These are phyloP conservation scores for Drosophila anomalata DNA, from an alignment of 2,888 invertebrate genomes.

Conservation along the genomic window DNA sequence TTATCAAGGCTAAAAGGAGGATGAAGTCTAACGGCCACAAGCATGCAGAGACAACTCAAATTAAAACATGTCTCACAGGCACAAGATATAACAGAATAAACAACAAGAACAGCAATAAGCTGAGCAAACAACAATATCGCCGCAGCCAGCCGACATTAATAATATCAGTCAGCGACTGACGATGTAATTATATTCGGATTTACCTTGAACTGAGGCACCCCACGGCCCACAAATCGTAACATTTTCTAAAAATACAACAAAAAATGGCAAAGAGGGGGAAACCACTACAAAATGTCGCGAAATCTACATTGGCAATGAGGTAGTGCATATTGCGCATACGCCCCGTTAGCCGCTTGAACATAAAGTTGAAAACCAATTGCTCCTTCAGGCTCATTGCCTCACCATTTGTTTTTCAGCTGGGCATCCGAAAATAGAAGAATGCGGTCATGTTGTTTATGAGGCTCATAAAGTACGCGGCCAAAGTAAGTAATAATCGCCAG, in stretches of 20 bases:
- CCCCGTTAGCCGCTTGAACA: constrained; percentile 21
- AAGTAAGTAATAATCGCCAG: constrained; percentile 70
- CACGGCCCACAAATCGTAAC: background rate
- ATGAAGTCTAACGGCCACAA: constrained; percentile 19
- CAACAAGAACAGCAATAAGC: constrained; percentile 18
- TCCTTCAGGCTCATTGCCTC: constrained; percentile 19
- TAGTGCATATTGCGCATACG: constrained; percentile 39
- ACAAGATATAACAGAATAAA: constrained; percentile 42
- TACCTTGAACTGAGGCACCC: constrained; percentile 7
- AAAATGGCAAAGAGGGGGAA: background rate
- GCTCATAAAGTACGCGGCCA: constrained; percentile 47
- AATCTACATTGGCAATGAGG: constrained; percentile 34
- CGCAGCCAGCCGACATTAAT: constrained; percentile 33
- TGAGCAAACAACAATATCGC: constrained; percentile 20
- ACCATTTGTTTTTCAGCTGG: constrained; percentile 19
- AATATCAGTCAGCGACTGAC: constrained; percentile 41
- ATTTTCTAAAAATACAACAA: constrained; percentile 2
- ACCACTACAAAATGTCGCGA: constrained; percentile 3
- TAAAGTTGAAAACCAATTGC: constrained; percentile 34
- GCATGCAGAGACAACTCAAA: constrained; percentile 55
- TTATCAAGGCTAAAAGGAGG: constrained; percentile 54
- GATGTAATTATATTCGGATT: constrained; percentile 45
- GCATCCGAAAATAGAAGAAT: constrained; percentile 32
- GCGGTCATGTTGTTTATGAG: constrained; percentile 53
- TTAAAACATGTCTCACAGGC: constrained; percentile 62